Evolutionary conservation across 2,797 vertebrate genomes (phyloP).

Genomic region (Leptatherina wallacei): DNA sequence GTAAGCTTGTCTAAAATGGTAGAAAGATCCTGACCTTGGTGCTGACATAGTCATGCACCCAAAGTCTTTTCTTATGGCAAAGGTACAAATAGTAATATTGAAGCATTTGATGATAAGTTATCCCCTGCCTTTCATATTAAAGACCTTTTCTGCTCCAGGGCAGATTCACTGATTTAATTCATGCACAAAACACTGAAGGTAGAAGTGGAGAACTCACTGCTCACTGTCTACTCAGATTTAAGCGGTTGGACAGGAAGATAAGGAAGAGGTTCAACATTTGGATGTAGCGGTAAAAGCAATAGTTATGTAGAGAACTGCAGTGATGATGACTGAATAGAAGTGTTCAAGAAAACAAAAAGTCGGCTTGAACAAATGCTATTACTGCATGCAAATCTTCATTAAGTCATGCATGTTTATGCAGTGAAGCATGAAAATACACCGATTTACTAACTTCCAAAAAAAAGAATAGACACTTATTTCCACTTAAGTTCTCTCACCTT

Average conservation of each 20-base stretch:
- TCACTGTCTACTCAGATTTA: slow-evolving; percentile 24
- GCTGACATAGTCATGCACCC: neutral
- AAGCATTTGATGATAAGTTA: slow-evolving; percentile 11
- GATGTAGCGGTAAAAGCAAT: neutral
- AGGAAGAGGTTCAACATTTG: slow-evolving; percentile 7
- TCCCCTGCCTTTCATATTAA: slow-evolving; percentile 16
- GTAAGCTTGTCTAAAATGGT: neutral
- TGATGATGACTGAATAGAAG: neutral
- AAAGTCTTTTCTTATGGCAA: neutral
- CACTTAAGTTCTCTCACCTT: slow-evolving; percentile 14
- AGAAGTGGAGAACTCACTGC: neutral
- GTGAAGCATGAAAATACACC: slow-evolving; percentile 17
- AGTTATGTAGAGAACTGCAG: neutral
- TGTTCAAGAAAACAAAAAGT: neutral
- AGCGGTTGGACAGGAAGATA: neutral
- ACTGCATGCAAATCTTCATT: slow-evolving; percentile 1
- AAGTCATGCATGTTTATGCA: slow-evolving; percentile 2
- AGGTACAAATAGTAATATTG: slow-evolving; percentile 4
- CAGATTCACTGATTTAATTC: slow-evolving; percentile 27
- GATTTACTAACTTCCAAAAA: slow-evolving; percentile 17
- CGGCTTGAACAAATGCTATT: slow-evolving; percentile 7
- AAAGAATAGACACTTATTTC: neutral
- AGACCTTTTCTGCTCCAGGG: slow-evolving; percentile 11
- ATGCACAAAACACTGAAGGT: slow-evolving; percentile 15
- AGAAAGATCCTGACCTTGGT: neutral